These are phyloP conservation scores for Muscidifurax raptorellus DNA, from an alignment of 1,140 invertebrate genomes.

Conservation along the genomic window DNA sequence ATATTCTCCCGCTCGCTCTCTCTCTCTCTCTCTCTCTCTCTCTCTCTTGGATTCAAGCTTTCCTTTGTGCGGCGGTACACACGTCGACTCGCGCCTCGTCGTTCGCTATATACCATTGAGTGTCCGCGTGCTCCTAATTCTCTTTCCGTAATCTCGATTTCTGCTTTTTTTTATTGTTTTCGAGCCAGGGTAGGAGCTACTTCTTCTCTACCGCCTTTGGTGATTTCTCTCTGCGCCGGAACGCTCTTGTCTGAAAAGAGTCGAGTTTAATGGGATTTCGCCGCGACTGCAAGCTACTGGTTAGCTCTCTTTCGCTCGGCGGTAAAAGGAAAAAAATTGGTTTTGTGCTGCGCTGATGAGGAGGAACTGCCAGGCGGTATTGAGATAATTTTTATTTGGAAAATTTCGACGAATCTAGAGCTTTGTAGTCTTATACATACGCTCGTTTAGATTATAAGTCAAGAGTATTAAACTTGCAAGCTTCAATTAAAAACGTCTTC, in stretches of 20 bases:
- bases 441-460: no score
- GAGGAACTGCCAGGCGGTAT: not conserved
- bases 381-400: not conserved
- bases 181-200: not conserved
- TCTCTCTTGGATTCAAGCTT: not conserved
- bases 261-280: constrained; percentile 23
- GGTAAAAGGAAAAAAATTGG: not conserved
- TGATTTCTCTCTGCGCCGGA: not conserved
- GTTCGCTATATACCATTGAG: not conserved
- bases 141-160: constrained; percentile 3
- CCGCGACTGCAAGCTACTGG: not conserved
- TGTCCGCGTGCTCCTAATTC: not conserved
- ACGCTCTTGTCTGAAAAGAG: not conserved
- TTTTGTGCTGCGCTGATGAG: not conserved
- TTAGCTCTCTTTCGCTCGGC: not conserved
- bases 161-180: not conserved
- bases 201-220: not conserved
- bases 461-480: no score
- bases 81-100: not conserved
- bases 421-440: no score
- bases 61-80: not conserved
- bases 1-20: not conserved
- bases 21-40: not conserved
- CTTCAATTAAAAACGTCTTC: not conserved
- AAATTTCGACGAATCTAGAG: not conserved